These are phyloP conservation scores for Panthera uncia DNA, from an alignment of 2,113 vertebrate genomes.

Conservation along the genomic window DNA sequence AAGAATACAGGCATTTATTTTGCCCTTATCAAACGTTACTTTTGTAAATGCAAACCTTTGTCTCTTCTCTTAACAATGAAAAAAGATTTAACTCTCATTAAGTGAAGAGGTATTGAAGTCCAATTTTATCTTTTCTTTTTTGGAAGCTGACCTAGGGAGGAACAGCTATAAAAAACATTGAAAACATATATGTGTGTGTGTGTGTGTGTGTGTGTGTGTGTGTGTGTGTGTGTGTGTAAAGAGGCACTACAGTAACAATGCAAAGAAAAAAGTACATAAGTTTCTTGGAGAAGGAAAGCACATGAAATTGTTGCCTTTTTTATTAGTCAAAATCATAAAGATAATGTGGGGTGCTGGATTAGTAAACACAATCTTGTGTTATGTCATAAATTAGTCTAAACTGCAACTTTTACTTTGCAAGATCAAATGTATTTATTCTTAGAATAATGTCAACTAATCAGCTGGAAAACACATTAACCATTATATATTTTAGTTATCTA, in stretches of 20 bases:
- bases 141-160: background rate
- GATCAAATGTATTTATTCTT: slow-evolving; percentile 42
- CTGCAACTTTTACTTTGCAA: background rate
- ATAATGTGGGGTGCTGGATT: background rate
- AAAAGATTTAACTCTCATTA: background rate
- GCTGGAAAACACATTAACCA: background rate
- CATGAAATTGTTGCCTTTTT: background rate
- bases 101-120: background rate
- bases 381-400: background rate
- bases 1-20: slow-evolving; percentile 51
- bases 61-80: slow-evolving; percentile 55
- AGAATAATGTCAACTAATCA: background rate
- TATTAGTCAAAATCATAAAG: slow-evolving; percentile 20
- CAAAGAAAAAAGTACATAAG: background rate
- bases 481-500: background rate
- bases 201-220: background rate
- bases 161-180: background rate
- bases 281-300: slow-evolving; percentile 34
- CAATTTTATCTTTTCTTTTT: slow-evolving; percentile 13
- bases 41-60: background rate
- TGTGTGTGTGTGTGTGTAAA: background rate
- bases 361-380: slow-evolving; percentile 9
- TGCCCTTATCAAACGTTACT: background rate
- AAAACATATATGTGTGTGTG: background rate
- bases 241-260: background rate